Conservation (phyloP, 2,888 invertebrate genomes). For the Agrochola lychnidis region DNA sequence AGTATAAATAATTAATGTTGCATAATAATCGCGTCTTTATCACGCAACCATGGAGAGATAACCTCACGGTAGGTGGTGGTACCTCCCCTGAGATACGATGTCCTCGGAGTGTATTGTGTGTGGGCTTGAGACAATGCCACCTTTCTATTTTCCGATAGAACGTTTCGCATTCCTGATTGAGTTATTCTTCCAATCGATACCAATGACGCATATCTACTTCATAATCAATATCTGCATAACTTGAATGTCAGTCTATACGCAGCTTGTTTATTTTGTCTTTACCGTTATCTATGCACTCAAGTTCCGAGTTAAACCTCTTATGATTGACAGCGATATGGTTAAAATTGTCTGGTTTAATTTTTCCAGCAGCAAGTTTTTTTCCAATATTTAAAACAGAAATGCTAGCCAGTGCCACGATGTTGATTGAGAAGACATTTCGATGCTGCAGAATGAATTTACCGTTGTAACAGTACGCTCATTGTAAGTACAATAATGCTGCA, state of each 20-base stretch:
- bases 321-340: slow-evolving; percentile 27
- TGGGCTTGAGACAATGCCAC: slow-evolving; percentile 77
- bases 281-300: slow-evolving; percentile 42
- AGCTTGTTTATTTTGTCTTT: slow-evolving; percentile 39
- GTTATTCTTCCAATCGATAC: slow-evolving; percentile 74
- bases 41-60: slow-evolving; percentile 52
- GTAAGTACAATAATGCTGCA: slow-evolving; percentile 45
- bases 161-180: slow-evolving; percentile 70
- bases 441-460: slow-evolving; percentile 32
- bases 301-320: slow-evolving; percentile 15
- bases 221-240: slow-evolving; percentile 51
- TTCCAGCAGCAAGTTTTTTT: neutral
- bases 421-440: slow-evolving; percentile 39
- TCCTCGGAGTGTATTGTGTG: slow-evolving; percentile 77
- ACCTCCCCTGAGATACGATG: slow-evolving; percentile 72
- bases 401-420: slow-evolving; percentile 3
- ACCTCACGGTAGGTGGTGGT: slow-evolving; percentile 53
- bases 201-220: slow-evolving; percentile 74
- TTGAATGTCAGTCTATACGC: slow-evolving; percentile 25
- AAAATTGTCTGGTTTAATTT: slow-evolving; percentile 12
- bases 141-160: slow-evolving; percentile 77
- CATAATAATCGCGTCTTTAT: slow-evolving; percentile 56
- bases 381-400: slow-evolving; percentile 14
- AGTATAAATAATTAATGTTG: slow-evolving; percentile 52
- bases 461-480: slow-evolving; percentile 38